phyloP scores from a whole-genome alignment of 2,113 vertebrate genomes.

The Paratilapia polleni region DNA sequence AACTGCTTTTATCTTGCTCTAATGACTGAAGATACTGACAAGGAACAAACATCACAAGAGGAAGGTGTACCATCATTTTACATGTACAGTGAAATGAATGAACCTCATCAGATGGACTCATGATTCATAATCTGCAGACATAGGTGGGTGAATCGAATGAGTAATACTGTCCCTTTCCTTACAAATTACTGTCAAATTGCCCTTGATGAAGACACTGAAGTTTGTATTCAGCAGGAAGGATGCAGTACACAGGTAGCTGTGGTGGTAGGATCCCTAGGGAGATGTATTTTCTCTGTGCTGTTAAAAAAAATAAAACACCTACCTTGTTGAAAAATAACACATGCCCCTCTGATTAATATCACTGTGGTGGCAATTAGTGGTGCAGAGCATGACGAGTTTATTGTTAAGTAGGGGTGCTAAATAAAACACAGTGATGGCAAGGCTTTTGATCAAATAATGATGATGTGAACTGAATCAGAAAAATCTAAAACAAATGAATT shows the following conservation, averaged over 20 bases:
- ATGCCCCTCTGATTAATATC: background rate
- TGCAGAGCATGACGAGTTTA: background rate
- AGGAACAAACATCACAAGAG: constrained; percentile 41
- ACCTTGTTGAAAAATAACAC: constrained; percentile 11
- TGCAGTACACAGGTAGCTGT: background rate
- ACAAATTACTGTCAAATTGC: constrained; percentile 42
- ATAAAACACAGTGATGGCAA: background rate
- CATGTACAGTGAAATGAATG: constrained; percentile 28
- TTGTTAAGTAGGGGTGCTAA: background rate
- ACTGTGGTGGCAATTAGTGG: background rate
- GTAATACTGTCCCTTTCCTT: constrained; percentile 27
- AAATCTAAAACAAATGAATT: background rate
- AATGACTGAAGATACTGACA: constrained; percentile 43
- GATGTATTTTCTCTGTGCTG: background rate
- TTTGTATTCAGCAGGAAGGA: background rate
- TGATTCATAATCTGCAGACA: constrained; percentile 44
- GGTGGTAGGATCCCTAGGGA: background rate
- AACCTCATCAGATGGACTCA: constrained; percentile 35
- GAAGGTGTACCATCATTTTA: constrained; percentile 4
- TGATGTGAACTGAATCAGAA: background rate
- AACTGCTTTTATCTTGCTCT: constrained; percentile 50
- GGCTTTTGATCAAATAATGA: background rate
- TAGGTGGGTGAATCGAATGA: constrained; percentile 33
- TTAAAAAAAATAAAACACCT: background rate
- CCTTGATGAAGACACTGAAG: constrained; percentile 21